Evolutionary conservation across 1,140 invertebrate genomes (phyloP), one percentile per base, ranked within the genome.

Genomic region (Lepidurus arcticus): DNA sequence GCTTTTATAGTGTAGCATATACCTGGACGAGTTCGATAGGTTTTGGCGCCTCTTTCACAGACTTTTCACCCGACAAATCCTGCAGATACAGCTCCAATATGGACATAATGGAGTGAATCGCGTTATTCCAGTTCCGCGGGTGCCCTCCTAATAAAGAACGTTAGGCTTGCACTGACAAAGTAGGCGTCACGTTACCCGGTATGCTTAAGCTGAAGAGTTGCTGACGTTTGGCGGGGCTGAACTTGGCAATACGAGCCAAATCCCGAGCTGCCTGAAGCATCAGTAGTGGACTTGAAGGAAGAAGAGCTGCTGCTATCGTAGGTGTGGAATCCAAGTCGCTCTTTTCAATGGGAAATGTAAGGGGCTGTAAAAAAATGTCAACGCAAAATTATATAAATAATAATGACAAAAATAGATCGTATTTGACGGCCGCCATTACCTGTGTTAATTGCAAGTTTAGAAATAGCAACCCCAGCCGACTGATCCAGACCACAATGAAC

Each of bases 191-290:
- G 1, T 10, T 65, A 65, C 53, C 53, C 21, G 53, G 53, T 13
- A 65, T 65, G 8, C 53, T 65, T 65, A 65, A 65, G 13, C 53
- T 65, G 53, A 65, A 65, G 53, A 65, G 53, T 7, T 65, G 53
- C 21, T 65, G 53, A 21, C 53, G 53, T 65, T 21, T 65, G 53
- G 53, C 53, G 53, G 53, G 53, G 21, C 53, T 65, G 53, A 65
- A 21, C 53, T 65, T 65, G n/a, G 53, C 53, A 65, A 65, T 65
- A 13, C 53, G 53, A 65, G 21, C n/a, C 16, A 65, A 21, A 10
- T 65, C 53, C 21, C 21, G 53, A 13, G 53, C 53, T 21, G 53
- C 7, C 7, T 65, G 53, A 65, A 65, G 53, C 16, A 21, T 21
- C 53, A 65, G 21, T 8, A 65, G 7, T n/a, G 53, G 53, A 65